A percentile compares a stretch with the other conserved stretches of the same genome.
Evolutionary conservation across 2,113 vertebrate genomes (phyloP).

Genomic region (Gopherus evgoodei): DNA sequence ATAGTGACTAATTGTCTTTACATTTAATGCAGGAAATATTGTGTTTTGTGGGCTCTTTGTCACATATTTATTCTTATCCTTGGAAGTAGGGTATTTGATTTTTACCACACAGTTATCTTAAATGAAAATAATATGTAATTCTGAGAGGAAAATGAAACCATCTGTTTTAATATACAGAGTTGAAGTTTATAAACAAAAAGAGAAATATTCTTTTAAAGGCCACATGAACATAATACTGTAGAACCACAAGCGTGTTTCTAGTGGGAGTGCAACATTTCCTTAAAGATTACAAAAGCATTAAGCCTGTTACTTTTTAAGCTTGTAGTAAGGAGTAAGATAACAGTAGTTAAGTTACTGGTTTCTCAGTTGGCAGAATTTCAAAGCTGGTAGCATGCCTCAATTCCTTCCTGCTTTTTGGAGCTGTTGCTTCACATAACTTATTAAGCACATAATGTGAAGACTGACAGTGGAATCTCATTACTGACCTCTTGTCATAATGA

Average conservation of each 20-base stretch:
- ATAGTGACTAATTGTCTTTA: constrained; percentile 54
- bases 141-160: constrained; percentile 53
- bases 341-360: constrained; percentile 51
- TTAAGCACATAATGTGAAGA: constrained; percentile 20
- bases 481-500: background rate
- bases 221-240: constrained; percentile 14
- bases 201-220: constrained; percentile 36
- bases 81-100: constrained; percentile 50
- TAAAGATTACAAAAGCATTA: constrained; percentile 51
- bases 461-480: background rate
- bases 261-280: constrained; percentile 16
- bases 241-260: constrained; percentile 40
- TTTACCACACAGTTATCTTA: constrained; percentile 50
- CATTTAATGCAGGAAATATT: constrained; percentile 58
- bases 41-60: constrained; percentile 59
- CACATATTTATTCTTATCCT: constrained; percentile 55
- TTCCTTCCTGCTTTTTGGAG: constrained; percentile 23
- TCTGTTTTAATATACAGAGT: constrained; percentile 38
- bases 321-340: constrained; percentile 42
- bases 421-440: constrained; percentile 30
- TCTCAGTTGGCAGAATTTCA: constrained; percentile 38
- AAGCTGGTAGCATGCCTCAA: constrained; percentile 34
- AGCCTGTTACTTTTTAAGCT: constrained; percentile 52
- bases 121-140: constrained; percentile 23
- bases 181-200: constrained; percentile 50